phyloP scores from a whole-genome alignment of 2,113 vertebrate species.

The Oreochromis niloticus region DNA sequence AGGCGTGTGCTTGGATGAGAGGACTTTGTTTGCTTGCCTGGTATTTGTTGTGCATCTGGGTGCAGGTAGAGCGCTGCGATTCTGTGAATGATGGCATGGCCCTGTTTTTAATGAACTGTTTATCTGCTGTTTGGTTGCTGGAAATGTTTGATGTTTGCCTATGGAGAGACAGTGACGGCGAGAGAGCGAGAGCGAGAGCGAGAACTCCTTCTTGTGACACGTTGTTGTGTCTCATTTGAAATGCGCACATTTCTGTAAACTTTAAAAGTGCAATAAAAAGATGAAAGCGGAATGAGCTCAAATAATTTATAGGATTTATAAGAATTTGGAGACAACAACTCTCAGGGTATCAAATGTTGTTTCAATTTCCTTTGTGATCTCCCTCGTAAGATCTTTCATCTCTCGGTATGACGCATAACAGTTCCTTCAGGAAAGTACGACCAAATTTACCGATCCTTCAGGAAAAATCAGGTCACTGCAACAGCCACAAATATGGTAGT shows the following conservation, averaged over 20 bases:
- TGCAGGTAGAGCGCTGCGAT: not conserved
- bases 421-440: not conserved
- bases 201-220: not conserved
- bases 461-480: not conserved
- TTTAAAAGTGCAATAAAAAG: slow-evolving; percentile 5
- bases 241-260: not conserved
- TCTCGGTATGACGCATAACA: not conserved
- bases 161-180: not conserved
- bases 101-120: slow-evolving; percentile 62
- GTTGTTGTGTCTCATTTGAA: slow-evolving; percentile 33
- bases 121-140: slow-evolving; percentile 33
- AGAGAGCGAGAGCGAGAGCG: not conserved
- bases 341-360: not conserved
- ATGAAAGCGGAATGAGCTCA: slow-evolving; percentile 7
- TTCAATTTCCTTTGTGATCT: not conserved
- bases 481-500: not conserved
- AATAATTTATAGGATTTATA: slow-evolving; percentile 25
- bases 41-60: not conserved
- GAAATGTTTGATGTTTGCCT: slow-evolving; percentile 48
- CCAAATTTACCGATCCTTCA: not conserved
- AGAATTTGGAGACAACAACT: not conserved
- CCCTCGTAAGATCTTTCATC: not conserved
- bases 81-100: slow-evolving; percentile 38
- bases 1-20: slow-evolving; percentile 7
- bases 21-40: slow-evolving; percentile 12